Evolutionary conservation across 2,888 invertebrate species (phyloP), one percentile per base, ranked within the genome.

Genomic region (Brachynemurus nebulosus): DNA sequence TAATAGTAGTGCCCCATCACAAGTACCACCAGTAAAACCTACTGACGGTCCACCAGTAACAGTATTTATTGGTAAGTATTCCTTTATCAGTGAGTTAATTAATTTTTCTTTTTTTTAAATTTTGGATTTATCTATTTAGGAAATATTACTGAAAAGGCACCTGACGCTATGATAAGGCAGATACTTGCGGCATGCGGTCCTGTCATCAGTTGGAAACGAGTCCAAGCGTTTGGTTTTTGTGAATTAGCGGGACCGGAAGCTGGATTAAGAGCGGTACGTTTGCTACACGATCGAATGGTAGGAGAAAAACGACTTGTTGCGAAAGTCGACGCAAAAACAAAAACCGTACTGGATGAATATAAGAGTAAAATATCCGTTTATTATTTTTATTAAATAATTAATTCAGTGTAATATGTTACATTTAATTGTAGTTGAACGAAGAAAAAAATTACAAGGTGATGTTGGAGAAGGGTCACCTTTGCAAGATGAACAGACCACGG

Each of bases 201-300:
- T 48, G 92, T 98, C 40, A 72, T 90, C 11, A 88, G 85, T 55
- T 99, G 98, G 98, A 97, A 97, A 67, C 76, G 97, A 47, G 95
- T 97, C 14, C 90, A 92, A 62, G 91, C 90, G 2, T 97, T 97
- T 67, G 97, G 97, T 8, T 98, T 97, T 69, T 93, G 96, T 69
- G 97, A 97, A 69, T 91, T 90, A 65, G 90, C 88, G 52, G 84
- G 88, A 46, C 95, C 97, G 14, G 93, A 95, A 67, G 88, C 95
- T 16, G 97, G 96, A 33, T 71, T 97, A 53, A 74, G 97, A 51
- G 93, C 96, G 52, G 91, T 98, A 50, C 70, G 91, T 36, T 69
- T 98, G 51, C 72, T 99, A 21, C 92, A 96, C 67, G 91, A 92
- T 55, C 80, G 91, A 64, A 80, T 83, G 63, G 80, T 99, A 42